These are phyloP conservation scores for Leiothrix lutea DNA, from an alignment of 2,113 vertebrate species.

Conservation along the genomic window DNA sequence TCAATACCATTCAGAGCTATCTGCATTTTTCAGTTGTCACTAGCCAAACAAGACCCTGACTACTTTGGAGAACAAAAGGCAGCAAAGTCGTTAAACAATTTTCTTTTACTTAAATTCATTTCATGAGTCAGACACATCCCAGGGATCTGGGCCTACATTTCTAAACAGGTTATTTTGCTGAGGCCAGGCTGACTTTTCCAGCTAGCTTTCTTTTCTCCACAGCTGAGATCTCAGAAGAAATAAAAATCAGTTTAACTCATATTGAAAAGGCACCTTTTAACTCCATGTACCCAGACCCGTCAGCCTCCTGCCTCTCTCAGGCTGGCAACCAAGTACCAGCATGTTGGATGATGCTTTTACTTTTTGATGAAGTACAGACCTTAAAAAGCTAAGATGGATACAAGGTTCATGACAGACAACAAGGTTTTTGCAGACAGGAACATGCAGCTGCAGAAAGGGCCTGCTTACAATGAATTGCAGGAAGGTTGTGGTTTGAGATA, in stretches of 20 bases:
- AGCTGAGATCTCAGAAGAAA: background rate
- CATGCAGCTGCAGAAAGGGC: background rate
- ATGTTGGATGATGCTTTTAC: background rate
- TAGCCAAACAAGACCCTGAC: background rate
- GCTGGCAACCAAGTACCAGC: background rate
- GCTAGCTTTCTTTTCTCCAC: background rate
- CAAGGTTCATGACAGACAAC: background rate
- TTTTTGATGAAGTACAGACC: background rate
- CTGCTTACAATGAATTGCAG: background rate
- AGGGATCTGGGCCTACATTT: background rate
- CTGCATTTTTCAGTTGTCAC: background rate
- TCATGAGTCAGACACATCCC: background rate
- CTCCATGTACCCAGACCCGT: background rate
- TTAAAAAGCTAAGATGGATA: background rate
- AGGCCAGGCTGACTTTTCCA: background rate
- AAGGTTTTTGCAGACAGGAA: background rate
- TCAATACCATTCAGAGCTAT: background rate
- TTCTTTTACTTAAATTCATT: background rate
- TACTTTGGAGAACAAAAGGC: background rate
- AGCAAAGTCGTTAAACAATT: background rate
- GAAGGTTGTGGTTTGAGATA: background rate
- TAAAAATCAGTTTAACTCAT: background rate
- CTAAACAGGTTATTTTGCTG: background rate
- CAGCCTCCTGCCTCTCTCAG: background rate
- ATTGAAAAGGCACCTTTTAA: conserved; percentile 19